Evolutionary conservation across 2,113 vertebrate species (phyloP).

Genomic region (Thunnus thynnus): DNA sequence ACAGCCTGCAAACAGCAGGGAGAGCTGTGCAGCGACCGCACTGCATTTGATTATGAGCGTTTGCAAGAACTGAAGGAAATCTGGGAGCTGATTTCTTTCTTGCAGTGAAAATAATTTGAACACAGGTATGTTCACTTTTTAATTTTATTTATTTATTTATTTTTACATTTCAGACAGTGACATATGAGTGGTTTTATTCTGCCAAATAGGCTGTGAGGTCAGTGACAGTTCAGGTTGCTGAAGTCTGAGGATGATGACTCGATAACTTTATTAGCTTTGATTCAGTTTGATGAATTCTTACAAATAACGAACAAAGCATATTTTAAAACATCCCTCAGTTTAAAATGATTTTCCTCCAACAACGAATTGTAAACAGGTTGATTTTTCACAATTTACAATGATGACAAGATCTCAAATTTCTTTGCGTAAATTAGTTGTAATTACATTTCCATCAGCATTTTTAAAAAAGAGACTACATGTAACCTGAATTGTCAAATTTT

Average conservation of each 20-base stretch:
- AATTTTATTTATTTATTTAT: neutral
- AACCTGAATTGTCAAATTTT: too few species aligned
- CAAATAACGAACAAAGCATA: neutral
- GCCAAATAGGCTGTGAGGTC: neutral
- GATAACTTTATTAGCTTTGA: neutral
- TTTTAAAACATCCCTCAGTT: neutral
- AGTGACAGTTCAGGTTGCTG: neutral
- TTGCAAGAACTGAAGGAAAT: conserved; percentile 58
- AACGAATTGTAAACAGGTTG: neutral
- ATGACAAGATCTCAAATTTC: neutral
- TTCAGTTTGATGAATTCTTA: neutral
- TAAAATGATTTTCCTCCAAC: neutral
- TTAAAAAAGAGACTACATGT: too few species aligned
- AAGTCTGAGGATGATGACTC: neutral
- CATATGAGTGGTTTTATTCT: neutral
- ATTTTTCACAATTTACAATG: neutral
- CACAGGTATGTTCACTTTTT: conserved; percentile 57
- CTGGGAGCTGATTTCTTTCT: conserved; percentile 56
- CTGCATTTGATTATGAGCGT: conserved; percentile 61
- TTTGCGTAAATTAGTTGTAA: neutral
- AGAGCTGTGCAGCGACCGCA: conserved; percentile 71
- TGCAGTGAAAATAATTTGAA: conserved; percentile 14
- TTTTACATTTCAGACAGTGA: neutral
- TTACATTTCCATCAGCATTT: neutral
- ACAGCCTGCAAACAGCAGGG: conserved; percentile 76